phyloP scores from a whole-genome alignment of 2,888 invertebrate genomes.

The Ditula angustiorana region DNA sequence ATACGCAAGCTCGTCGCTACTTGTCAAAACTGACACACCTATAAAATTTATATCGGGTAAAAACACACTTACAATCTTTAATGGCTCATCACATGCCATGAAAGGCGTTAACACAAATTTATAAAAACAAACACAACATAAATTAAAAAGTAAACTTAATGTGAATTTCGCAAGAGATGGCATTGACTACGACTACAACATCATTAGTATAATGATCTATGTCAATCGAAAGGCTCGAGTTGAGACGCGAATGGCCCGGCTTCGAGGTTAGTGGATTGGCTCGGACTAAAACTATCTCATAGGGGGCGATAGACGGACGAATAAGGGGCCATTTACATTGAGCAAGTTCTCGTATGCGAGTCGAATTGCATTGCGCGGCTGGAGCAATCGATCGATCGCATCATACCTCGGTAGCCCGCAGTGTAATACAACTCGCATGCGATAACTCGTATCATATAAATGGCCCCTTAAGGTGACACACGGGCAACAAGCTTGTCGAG shows the following conservation, averaged over 20 bases:
- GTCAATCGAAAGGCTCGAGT: constrained; percentile 50
- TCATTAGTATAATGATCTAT: constrained; percentile 48
- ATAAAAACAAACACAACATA: constrained; percentile 53
- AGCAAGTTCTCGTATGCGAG: too few relatives aligned
- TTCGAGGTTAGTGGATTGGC: constrained; percentile 66
- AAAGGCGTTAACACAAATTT: not conserved
- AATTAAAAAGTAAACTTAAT: constrained; percentile 54
- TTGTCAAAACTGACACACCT: constrained; percentile 60
- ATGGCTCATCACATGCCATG: not conserved
- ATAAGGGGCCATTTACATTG: too few relatives aligned
- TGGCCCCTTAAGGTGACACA: too few relatives aligned
- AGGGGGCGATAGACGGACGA: too few relatives aligned
- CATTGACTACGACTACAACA: constrained; percentile 37
- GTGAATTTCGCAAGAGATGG: constrained; percentile 19
- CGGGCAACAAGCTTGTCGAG: too few relatives aligned
- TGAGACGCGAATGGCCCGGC: constrained; percentile 42
- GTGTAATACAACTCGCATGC: too few relatives aligned
- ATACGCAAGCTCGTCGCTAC: too few relatives aligned
- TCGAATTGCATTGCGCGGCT: too few relatives aligned
- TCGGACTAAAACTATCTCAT: too few relatives aligned
- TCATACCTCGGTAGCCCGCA: too few relatives aligned
- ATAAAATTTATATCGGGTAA: not conserved
- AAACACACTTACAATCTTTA: not conserved
- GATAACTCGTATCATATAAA: too few relatives aligned
- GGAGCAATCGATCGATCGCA: too few relatives aligned